These are phyloP conservation scores for Rostratula benghalensis DNA, from an alignment of 2,113 vertebrate genomes.

Conservation along the genomic window DNA sequence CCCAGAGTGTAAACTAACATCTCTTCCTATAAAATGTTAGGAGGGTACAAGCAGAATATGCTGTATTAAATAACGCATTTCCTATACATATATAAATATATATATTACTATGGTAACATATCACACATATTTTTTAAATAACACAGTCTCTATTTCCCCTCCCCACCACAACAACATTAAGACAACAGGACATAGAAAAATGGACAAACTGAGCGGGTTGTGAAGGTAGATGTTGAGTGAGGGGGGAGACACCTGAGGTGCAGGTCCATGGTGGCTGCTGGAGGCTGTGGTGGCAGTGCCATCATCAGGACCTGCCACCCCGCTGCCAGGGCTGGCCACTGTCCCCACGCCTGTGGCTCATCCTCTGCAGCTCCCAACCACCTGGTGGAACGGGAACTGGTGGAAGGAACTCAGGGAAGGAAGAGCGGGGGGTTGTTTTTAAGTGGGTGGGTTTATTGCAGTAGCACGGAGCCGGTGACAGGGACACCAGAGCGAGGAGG, in stretches of 20 bases:
- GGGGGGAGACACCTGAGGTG: background rate
- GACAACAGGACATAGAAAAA: slow-evolving; percentile 71
- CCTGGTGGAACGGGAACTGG: background rate
- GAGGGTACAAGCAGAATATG: slow-evolving; percentile 62
- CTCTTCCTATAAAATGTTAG: slow-evolving; percentile 68
- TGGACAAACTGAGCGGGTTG: slow-evolving; percentile 18
- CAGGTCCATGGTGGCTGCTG: background rate
- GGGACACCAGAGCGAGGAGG: background rate
- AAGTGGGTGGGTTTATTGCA: background rate
- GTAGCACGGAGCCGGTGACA: background rate
- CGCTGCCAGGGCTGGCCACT: background rate
- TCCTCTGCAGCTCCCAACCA: background rate
- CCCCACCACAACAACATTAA: slow-evolving; percentile 65
- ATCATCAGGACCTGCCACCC: background rate
- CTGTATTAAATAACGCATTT: slow-evolving; percentile 75
- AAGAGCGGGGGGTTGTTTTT: background rate
- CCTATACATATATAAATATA: slow-evolving; percentile 74
- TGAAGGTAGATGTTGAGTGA: background rate
- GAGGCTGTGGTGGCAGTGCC: background rate
- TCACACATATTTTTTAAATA: slow-evolving; percentile 66
- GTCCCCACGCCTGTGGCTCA: background rate
- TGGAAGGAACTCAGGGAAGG: background rate
- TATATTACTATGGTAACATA: slow-evolving; percentile 78
- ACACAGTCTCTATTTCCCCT: slow-evolving; percentile 67
- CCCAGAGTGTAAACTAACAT: slow-evolving; percentile 72